A percentile compares a stretch with the other conserved stretches of the same genome.
These are phyloP conservation scores for Nysson spinosus DNA, from an alignment of 2,888 invertebrate genomes.

Conservation along the genomic window DNA sequence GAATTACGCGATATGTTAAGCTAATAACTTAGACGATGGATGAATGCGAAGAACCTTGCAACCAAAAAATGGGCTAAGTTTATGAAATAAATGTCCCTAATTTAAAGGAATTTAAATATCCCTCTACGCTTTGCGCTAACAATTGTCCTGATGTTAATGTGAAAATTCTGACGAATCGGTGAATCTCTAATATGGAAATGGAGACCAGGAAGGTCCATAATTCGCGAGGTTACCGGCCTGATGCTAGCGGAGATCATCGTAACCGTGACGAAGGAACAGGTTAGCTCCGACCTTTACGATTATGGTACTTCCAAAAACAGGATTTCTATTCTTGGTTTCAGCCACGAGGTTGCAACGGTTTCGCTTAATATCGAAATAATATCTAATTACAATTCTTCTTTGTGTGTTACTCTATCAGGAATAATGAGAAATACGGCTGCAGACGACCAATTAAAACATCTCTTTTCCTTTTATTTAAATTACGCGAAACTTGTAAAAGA, in stretches of 20 bases:
- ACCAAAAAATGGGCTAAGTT: no score
- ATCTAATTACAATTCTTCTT: background rate
- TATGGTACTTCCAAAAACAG: slow-evolving; percentile 10
- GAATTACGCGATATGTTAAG: background rate
- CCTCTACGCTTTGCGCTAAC: background rate
- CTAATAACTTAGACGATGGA: background rate
- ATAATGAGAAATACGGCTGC: no score
- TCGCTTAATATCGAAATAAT: background rate
- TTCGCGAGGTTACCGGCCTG: slow-evolving; percentile 24
- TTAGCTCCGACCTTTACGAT: slow-evolving; percentile 18
- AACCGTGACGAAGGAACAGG: slow-evolving; percentile 27
- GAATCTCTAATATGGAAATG: background rate
- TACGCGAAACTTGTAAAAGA: no score
- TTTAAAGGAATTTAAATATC: no score
- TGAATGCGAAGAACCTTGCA: no score
- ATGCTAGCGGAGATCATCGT: slow-evolving; percentile 10
- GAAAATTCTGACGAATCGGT: slow-evolving; percentile 38
- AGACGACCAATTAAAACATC: no score
- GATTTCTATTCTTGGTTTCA: slow-evolving; percentile 9
- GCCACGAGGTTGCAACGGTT: background rate
- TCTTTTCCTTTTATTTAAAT: no score
- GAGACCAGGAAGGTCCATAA: slow-evolving; percentile 14
- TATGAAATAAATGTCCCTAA: no score
- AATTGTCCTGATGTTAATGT: slow-evolving; percentile 10
- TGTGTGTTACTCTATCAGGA: no score